Evolutionary conservation across 2,797 vertebrate genomes (phyloP).

Genomic region (Sebastiscus tertius): DNA sequence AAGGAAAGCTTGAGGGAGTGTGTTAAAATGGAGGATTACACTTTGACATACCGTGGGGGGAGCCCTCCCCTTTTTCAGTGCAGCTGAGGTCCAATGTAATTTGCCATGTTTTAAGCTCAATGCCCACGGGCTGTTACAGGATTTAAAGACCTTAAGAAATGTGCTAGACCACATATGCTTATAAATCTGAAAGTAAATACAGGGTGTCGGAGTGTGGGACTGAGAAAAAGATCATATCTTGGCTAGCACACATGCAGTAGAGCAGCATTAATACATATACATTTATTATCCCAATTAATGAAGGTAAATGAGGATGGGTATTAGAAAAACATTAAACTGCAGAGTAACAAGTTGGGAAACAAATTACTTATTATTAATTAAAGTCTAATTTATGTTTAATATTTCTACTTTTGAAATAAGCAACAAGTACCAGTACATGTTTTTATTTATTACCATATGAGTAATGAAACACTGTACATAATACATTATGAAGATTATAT

Average conservation of each 20-base stretch:
- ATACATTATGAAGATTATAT: neutral
- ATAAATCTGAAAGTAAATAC: conserved; percentile 24
- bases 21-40: conserved; percentile 64
- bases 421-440: neutral
- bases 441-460: neutral
- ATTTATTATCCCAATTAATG: neutral
- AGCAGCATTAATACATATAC: neutral
- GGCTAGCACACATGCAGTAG: neutral
- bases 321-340: neutral
- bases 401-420: neutral
- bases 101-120: conserved; percentile 63
- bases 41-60: conserved; percentile 56
- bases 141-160: conserved; percentile 63
- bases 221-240: conserved; percentile 5
- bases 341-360: neutral
- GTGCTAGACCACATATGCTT: conserved; percentile 40
- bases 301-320: neutral
- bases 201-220: neutral
- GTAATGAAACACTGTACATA: neutral
- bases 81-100: conserved; percentile 60
- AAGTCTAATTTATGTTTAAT: neutral
- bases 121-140: conserved; percentile 50
- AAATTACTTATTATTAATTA: neutral
- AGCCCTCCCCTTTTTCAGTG: conserved; percentile 40
- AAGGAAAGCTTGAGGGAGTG: conserved; percentile 43